Conservation (phyloP, 1,140 invertebrate genomes). For the Lepidurus couesii region DNA sequence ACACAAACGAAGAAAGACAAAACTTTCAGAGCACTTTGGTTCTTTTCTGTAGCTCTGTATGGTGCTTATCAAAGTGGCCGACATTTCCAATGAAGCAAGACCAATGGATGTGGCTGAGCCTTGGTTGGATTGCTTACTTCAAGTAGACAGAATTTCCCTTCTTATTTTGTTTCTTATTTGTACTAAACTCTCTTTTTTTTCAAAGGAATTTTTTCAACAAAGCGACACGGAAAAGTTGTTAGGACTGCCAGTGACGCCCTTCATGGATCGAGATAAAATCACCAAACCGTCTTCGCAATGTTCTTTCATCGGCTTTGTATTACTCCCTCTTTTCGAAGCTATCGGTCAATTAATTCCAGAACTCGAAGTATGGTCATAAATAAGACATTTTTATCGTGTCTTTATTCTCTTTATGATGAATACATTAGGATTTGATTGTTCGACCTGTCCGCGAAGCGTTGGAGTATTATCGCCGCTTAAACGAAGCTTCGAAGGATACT, state of each 20-base stretch:
- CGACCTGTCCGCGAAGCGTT: conserved; percentile 56
- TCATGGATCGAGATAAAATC: conserved; percentile 85
- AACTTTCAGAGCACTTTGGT: conserved; percentile 27
- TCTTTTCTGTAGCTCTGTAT: conserved; percentile 60
- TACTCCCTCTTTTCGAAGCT: conserved; percentile 71
- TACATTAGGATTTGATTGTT: conserved; percentile 53
- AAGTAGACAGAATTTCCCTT: conserved; percentile 39
- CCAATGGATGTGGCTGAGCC: conserved; percentile 79
- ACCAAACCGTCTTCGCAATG: conserved; percentile 79
- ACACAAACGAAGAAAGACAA: background rate
- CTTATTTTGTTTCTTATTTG: background rate
- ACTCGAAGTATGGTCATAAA: conserved; percentile 51
- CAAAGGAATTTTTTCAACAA: conserved; percentile 70
- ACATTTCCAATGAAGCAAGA: conserved; percentile 79
- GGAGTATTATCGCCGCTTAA: conserved; percentile 58
- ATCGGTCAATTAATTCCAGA: conserved; percentile 65
- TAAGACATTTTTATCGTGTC: background rate
- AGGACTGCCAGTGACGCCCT: conserved; percentile 76
- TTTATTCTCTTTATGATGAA: background rate
- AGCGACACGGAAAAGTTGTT: conserved; percentile 77
- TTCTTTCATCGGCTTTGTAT: conserved; percentile 76
- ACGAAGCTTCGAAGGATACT: conserved; percentile 59
- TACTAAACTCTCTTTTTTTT: conserved; percentile 26
- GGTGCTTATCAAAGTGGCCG: conserved; percentile 79
- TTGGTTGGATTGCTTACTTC: conserved; percentile 71